A percentile compares a stretch with the other conserved stretches of the same genome.
Evolutionary conservation across 2,888 invertebrate genomes (phyloP).

Genomic region (Scaptomyza caliginosa): DNA sequence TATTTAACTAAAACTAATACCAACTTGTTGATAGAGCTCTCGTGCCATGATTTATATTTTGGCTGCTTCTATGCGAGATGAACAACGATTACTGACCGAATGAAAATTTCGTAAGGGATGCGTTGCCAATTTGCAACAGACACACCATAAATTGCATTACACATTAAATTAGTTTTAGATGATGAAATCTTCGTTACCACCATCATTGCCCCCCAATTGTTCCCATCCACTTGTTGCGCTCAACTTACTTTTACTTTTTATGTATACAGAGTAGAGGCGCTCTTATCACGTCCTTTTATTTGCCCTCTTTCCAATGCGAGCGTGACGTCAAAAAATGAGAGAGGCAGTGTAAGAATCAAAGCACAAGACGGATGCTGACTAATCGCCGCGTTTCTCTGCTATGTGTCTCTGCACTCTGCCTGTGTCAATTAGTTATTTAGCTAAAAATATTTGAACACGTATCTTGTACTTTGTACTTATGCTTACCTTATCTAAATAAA

Average conservation of each 20-base stretch:
- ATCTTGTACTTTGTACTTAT: constrained; percentile 22
- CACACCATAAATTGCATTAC: constrained; percentile 24
- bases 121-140: constrained; percentile 31
- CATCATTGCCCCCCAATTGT: neutral
- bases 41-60: constrained; percentile 28
- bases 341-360: neutral
- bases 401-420: constrained; percentile 7
- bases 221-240: constrained; percentile 38
- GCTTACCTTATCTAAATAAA: constrained; percentile 12
- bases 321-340: neutral
- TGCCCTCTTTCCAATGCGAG: neutral
- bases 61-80: neutral
- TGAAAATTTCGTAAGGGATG: constrained; percentile 3
- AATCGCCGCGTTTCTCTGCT: constrained; percentile 13
- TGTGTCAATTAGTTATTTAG: neutral
- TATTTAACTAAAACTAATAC: constrained; percentile 19
- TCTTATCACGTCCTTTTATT: neutral
- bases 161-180: constrained; percentile 5
- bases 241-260: constrained; percentile 34
- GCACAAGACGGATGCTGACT: constrained; percentile 31
- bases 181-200: neutral
- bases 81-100: constrained; percentile 20
- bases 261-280: neutral
- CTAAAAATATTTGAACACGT: constrained; percentile 46
- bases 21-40: constrained; percentile 28